phyloP scores from a whole-genome alignment of 2,797 vertebrate species.

The Ctenosaura bakeri region DNA sequence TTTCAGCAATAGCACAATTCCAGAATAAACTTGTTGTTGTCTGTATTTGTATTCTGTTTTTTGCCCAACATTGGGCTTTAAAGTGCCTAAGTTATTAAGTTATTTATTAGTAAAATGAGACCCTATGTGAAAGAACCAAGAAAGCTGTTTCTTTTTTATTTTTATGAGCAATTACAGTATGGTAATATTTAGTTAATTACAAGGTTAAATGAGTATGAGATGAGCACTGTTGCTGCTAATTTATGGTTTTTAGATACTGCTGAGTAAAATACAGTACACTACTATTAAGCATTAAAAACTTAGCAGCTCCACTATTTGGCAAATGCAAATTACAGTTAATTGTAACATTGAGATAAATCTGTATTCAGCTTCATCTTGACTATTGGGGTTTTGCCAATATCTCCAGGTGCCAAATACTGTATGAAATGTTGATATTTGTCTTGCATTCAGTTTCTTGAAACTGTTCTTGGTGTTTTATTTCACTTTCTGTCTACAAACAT shows the following conservation, averaged over 20 bases:
- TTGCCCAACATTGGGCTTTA: no score
- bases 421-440: background rate
- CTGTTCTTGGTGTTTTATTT: background rate
- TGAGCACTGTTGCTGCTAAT: background rate
- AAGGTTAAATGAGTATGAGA: background rate
- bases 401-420: background rate
- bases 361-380: background rate
- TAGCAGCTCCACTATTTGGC: background rate
- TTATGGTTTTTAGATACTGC: background rate
- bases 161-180: no score
- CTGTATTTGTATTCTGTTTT: no score
- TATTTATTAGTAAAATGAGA: no score
- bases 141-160: no score
- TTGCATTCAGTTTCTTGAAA: background rate
- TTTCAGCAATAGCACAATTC: no score
- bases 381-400: background rate
- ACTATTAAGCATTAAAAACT: background rate
- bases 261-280: background rate
- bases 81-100: no score
- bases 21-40: background rate
- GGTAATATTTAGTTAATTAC: no score
- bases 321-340: background rate
- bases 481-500: background rate
- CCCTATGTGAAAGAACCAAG: no score
- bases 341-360: background rate